A percentile compares a stretch with the other conserved stretches of the same genome.
Evolutionary conservation across 2,113 vertebrate genomes (phyloP).

Genomic region (Nematolebias whitei): DNA sequence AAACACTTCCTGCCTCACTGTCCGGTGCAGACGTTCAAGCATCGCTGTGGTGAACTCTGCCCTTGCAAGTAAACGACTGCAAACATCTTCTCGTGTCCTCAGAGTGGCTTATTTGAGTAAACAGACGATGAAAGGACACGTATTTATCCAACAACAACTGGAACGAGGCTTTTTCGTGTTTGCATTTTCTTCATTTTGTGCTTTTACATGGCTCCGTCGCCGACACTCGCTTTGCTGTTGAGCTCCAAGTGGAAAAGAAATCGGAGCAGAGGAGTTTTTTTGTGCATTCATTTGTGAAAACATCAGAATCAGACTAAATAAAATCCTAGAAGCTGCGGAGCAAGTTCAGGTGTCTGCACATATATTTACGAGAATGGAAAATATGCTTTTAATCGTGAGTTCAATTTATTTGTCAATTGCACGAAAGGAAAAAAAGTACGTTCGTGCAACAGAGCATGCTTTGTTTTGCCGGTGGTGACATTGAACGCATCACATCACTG

Average conservation of each 20-base stretch:
- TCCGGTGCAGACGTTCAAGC: too few species aligned
- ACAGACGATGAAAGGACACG: too few species aligned
- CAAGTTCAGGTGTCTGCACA: slow-evolving; percentile 2
- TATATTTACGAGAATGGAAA: background rate
- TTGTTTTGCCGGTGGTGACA: background rate
- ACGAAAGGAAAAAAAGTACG: background rate
- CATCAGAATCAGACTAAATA: slow-evolving; percentile 4
- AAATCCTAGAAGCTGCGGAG: slow-evolving; percentile 8
- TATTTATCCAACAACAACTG: too few species aligned
- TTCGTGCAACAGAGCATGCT: background rate
- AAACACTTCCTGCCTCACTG: too few species aligned
- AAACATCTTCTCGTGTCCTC: too few species aligned
- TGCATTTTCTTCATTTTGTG: slow-evolving; percentile 13
- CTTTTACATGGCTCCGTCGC: background rate
- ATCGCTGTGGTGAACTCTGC: too few species aligned
- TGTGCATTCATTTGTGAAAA: background rate
- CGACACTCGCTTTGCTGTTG: slow-evolving; percentile 24
- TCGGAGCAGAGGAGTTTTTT: slow-evolving; percentile 3
- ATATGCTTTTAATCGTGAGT: slow-evolving; percentile 1
- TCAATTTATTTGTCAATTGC: background rate
- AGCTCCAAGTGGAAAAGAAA: slow-evolving; percentile 26
- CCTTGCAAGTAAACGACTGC: too few species aligned
- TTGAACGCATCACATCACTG: background rate
- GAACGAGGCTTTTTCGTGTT: background rate
- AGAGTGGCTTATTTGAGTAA: too few species aligned